phyloP scores from a whole-genome alignment of 2,888 invertebrate genomes.

The Phoronis australis region DNA sequence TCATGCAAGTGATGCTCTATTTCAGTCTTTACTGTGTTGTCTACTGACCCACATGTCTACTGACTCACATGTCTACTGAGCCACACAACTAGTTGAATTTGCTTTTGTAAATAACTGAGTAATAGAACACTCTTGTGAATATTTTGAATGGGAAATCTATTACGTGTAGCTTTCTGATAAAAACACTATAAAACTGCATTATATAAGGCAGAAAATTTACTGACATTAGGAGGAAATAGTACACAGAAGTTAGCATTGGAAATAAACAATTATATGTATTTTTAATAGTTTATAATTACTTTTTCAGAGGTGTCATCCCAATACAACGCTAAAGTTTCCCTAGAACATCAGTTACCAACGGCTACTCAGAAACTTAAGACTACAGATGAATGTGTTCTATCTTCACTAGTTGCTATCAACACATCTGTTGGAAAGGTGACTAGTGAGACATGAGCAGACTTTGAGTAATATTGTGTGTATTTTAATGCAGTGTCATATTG shows the following conservation, averaged over 20 bases:
- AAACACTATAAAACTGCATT: not conserved
- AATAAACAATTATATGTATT: not conserved
- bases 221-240: not conserved
- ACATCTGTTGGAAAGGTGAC: conserved; percentile 49
- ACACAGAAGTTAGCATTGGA: not conserved
- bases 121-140: not conserved
- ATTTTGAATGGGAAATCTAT: not conserved
- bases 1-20: too few relatives aligned
- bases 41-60: too few relatives aligned
- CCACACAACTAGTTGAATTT: too few relatives aligned
- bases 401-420: conserved; percentile 51
- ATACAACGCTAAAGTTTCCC: conserved; percentile 51
- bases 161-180: not conserved
- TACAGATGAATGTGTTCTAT: conserved; percentile 54
- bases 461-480: too few relatives aligned
- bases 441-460: not conserved
- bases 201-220: not conserved
- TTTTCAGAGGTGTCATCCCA: conserved; percentile 51
- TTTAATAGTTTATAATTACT: too few relatives aligned
- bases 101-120: too few relatives aligned
- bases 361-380: conserved; percentile 52
- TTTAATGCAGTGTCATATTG: too few relatives aligned
- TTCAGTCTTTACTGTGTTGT: too few relatives aligned
- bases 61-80: too few relatives aligned
- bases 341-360: conserved; percentile 55